Percentiles rank a stretch among this genome's conserved stretches.
These are phyloP conservation scores for Gymnoscopelus braueri DNA, from an alignment of 2,797 vertebrate species.

Conservation along the genomic window DNA sequence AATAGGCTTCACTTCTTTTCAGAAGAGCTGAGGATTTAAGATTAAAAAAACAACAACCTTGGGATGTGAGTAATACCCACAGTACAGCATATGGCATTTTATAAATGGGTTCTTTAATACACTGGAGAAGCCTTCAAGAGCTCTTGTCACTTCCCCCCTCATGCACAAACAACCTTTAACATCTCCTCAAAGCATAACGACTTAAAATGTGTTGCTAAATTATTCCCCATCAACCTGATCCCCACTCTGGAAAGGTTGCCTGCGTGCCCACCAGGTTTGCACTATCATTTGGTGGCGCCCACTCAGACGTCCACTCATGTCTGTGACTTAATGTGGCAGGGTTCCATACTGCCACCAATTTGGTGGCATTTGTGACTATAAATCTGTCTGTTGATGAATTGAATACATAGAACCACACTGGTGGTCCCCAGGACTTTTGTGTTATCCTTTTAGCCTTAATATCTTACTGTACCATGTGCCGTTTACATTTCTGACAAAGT, in stretches of 20 bases:
- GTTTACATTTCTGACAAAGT: no score
- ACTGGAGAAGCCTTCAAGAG: neutral
- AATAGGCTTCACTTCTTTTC: neutral
- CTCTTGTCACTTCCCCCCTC: neutral
- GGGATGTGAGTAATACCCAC: neutral
- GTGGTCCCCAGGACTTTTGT: no score
- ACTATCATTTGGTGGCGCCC: slow-evolving; percentile 6
- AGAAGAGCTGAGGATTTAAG: neutral
- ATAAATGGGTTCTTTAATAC: neutral
- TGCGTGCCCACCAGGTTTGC: neutral
- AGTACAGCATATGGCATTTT: neutral
- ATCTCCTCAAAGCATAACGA: neutral
- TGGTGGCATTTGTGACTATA: no score
- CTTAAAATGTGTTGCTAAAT: neutral
- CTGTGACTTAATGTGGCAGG: slow-evolving; percentile 15
- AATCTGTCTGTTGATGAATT: no score
- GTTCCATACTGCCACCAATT: no score
- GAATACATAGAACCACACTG: no score
- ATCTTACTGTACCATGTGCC: no score
- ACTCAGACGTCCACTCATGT: slow-evolving; percentile 32
- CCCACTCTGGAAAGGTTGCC: slow-evolving; percentile 20
- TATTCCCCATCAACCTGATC: neutral
- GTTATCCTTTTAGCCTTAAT: no score
- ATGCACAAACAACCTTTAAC: neutral
- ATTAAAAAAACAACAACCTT: neutral